Base-by-base conservation (phyloP, 2,113 vertebrate genomes). In the Amblyornis subalaris region DNA sequence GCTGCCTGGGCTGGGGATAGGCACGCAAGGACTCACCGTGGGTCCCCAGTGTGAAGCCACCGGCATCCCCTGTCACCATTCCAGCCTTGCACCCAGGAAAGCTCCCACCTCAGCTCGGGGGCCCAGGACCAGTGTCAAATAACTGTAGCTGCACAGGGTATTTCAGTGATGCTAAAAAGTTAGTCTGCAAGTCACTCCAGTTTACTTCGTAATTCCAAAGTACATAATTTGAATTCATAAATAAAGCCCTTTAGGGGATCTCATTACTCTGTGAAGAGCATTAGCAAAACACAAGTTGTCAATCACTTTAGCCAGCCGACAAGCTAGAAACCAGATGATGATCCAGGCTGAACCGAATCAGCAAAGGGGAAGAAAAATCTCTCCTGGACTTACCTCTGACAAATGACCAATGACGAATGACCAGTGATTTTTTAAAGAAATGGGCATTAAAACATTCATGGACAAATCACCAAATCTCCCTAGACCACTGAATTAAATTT, bases 151-250 rank as follows among this genome's bases (percentile, higher is more conserved):
- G 38, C 62, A 71, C 50, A 60, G 74, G 48, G 9, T 90, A 82
- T 93, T 93, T 92, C 1, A 1, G 80, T 47, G 58, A 73, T 24
- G 67, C 53, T 66, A 50, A 62, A 65, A 91, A 92, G 77, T 91
- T 94, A 69, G 70, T 84, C 74, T 91, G 83, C 69, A 88, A 95
- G 79, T 94, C 73, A 79, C 70, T 72, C 85, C 66, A n/a, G 53
- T 93, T 95, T 62, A 84, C 31, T 74, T 85, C 10, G 18, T 91
- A 86, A 91, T 91, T 97, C 89, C 65, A 79, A 94, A 91, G 53
- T 90, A 64, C 50, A 73, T 95, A 62, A 95, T 94, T 94, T 89
- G 93, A 96, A 94, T 85, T 92, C 51, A 82, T 90, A 95, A 96
- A 82, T 86, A 92, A 96, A 94, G 44, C 66, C 78, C 77, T 94